Base-by-base conservation (phyloP, 2,797 vertebrate species). In the Leuciscus waleckii region DNA sequence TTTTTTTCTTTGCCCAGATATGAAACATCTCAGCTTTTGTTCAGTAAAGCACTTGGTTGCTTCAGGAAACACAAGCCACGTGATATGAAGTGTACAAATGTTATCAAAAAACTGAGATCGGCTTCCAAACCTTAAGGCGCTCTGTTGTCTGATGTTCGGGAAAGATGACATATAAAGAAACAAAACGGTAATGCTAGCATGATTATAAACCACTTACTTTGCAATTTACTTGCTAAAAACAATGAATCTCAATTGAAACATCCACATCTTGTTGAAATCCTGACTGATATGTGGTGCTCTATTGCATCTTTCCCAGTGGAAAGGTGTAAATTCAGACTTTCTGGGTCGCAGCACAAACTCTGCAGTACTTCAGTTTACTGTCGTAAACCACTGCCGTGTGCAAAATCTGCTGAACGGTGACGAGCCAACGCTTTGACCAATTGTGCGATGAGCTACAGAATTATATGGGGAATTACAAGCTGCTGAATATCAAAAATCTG, bases 41-140 rank as follows among this genome's bases (percentile, higher is more conserved):
- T 51, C 69, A 74, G 54, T 46, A 63, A 82, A 74, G 13, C 29
- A 49, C 10, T 49, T 19, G 9, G 51, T 46, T 26, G 65, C 83
- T 77, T 41, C 65, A 79, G 83, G 65, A 79, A 79, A 70, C 63
- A 56, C 32, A 69, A 49, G 75, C 39, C 71, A 32, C 37, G 23
- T 70, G 83, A 79, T 43, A 58, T 84, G 37, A 84, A 56, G 16
- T 29, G 23, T 68, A 39, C 41, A 26, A 78, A 70, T 32, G 26
- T 70, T 51, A 29, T 68, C 17, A 67, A 23, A 63, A 32, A 77
- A 32, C 9, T 23, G 16, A 16, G 23, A 51, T 73, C 21, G 2
- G 26, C 39, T 46, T 65, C 26, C 29, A 16, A 32, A 46, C 54
- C 29, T 43, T 37, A 5, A 23, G n/a, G 70, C 5, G 4, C 19